Evolutionary conservation across 2,113 vertebrate genomes (phyloP).

Genomic region (Cinclus cinclus): DNA sequence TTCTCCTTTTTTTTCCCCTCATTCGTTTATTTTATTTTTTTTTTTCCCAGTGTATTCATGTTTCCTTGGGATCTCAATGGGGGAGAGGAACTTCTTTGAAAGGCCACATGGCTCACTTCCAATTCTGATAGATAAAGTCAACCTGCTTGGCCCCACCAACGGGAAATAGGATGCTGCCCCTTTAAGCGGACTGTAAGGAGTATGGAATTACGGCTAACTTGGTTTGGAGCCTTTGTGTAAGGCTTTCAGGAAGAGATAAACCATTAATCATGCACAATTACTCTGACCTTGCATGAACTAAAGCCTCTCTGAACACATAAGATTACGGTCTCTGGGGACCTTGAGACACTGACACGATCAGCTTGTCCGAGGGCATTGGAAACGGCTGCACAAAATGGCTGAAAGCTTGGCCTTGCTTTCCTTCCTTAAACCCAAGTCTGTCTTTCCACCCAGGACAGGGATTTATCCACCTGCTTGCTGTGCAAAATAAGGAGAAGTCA

Average conservation of each 20-base stretch:
- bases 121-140: conserved; percentile 56
- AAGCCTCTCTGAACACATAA: conserved; percentile 61
- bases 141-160: conserved; percentile 38
- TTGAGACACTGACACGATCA: conserved; percentile 37
- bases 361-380: neutral
- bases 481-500: neutral
- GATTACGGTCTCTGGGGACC: conserved; percentile 49
- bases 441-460: neutral
- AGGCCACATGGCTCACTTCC: conserved; percentile 40
- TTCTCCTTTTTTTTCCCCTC: no score
- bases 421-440: neutral
- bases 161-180: conserved; percentile 58
- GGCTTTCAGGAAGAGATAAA: conserved; percentile 72
- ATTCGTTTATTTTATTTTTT: neutral
- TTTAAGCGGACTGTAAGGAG: conserved; percentile 62
- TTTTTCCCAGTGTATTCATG: neutral
- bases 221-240: conserved; percentile 69
- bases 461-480: neutral
- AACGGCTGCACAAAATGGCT: neutral
- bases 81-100: conserved; percentile 3
- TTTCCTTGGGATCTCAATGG: conserved; percentile 5
- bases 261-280: conserved; percentile 76
- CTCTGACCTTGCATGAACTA: conserved; percentile 74
- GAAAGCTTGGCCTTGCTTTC: neutral
- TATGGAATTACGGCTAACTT: conserved; percentile 64